Conservation (phyloP, 1,140 invertebrate genomes). For the Meloidogyne hapla region DNA sequence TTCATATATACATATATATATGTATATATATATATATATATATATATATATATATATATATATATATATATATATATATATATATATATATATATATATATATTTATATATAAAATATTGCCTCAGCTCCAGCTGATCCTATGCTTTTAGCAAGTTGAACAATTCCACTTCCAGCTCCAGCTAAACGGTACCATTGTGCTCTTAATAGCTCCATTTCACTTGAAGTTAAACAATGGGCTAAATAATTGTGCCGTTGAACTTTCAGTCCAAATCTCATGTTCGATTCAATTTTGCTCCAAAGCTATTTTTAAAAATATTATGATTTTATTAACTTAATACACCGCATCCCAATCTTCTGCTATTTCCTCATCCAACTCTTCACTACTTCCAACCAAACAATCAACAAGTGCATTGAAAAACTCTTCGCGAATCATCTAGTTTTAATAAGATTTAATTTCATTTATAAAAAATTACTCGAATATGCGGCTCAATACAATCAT, state of each 20-base stretch:
- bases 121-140: not conserved
- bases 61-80: too few relatives aligned
- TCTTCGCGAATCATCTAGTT: slow-evolving; percentile 56
- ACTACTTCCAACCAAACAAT: slow-evolving; percentile 42
- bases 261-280: slow-evolving; percentile 54
- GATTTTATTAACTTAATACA: slow-evolving; percentile 3
- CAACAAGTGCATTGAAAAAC: slow-evolving; percentile 48
- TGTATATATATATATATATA: too few relatives aligned
- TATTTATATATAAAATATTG: not conserved
- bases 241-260: slow-evolving; percentile 54
- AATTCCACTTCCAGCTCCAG: slow-evolving; percentile 35
- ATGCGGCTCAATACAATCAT: slow-evolving; percentile 60
- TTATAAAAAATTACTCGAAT: slow-evolving; percentile 46
- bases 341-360: slow-evolving; percentile 49
- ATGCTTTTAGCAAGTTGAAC: not conserved
- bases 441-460: slow-evolving; percentile 8
- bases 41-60: too few relatives aligned
- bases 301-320: slow-evolving; percentile 2
- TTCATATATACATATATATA: too few relatives aligned
- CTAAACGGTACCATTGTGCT: slow-evolving; percentile 45
- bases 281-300: slow-evolving; percentile 44
- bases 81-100: too few relatives aligned
- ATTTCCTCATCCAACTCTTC: slow-evolving; percentile 50
- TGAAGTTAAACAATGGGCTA: slow-evolving; percentile 56
- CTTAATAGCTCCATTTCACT: slow-evolving; percentile 51